Conservation (phyloP, 2,888 invertebrate genomes). For the Cheilosia scutellata region DNA sequence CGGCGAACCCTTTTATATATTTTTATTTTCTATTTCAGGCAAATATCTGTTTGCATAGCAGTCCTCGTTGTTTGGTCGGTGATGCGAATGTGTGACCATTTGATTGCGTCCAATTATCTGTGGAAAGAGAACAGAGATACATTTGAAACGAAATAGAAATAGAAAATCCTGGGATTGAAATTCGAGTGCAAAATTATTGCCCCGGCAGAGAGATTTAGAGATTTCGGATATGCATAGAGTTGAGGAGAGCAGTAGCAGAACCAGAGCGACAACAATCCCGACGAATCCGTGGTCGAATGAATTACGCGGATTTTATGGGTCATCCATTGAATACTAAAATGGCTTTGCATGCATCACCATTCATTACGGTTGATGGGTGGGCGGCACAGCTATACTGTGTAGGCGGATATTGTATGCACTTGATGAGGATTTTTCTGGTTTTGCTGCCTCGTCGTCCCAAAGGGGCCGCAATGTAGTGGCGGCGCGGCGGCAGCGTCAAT, state of each 20-base stretch:
- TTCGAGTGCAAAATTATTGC: constrained; percentile 70
- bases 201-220: constrained; percentile 68
- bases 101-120: constrained; percentile 74
- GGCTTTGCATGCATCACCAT: constrained; percentile 76
- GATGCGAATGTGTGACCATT: constrained; percentile 74
- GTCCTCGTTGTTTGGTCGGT: constrained; percentile 50
- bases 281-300: constrained; percentile 71
- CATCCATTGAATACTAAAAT: constrained; percentile 75
- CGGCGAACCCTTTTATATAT: constrained; percentile 18
- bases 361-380: constrained; percentile 74
- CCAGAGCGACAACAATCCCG: constrained; percentile 66
- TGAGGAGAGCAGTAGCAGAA: constrained; percentile 32
- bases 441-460: constrained; percentile 18
- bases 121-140: constrained; percentile 35
- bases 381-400: constrained; percentile 22
- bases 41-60: constrained; percentile 51
- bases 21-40: constrained; percentile 9
- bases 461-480: constrained; percentile 8
- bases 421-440: constrained; percentile 25
- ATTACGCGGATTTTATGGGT: constrained; percentile 76
- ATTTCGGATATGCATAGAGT: constrained; percentile 31
- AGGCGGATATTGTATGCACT: constrained; percentile 31
- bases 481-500: constrained; percentile 52
- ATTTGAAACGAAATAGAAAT: constrained; percentile 46
- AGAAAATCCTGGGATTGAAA: constrained; percentile 57